phyloP scores from a whole-genome alignment of 35 echinoderm and acorn worm species.

The Apostichopus japonicus region DNA sequence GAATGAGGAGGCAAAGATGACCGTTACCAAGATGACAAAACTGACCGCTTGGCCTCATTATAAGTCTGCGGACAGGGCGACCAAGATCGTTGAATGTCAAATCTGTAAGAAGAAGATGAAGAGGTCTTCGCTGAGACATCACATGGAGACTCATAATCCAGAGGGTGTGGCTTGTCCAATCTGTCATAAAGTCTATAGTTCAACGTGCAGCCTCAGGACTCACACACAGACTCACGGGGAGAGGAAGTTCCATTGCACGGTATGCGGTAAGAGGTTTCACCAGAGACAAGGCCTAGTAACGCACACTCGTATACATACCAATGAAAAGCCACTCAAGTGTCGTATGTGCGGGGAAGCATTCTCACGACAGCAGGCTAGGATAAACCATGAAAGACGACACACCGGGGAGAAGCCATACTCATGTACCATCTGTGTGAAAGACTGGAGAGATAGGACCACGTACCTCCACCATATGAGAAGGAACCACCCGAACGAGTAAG shows the following conservation, averaged over 20 bases:
- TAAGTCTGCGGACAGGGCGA: neutral
- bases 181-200: neutral
- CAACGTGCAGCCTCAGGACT: neutral
- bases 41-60: conserved; percentile 5
- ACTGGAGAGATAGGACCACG: conserved; percentile 20
- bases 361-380: neutral
- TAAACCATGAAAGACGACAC: conserved; percentile 19
- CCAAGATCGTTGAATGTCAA: neutral
- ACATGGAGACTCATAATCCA: neutral
- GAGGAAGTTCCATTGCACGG: neutral
- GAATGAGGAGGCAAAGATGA: neutral
- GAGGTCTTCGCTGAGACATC: neutral
- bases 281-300: neutral
- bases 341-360: neutral
- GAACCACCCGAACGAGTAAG: conserved; percentile 4
- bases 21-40: neutral
- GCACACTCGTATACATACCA: conserved; percentile 21
- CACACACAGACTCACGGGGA: neutral
- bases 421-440: neutral
- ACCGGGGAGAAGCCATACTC: conserved; percentile 20
- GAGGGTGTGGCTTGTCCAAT: neutral
- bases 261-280: neutral
- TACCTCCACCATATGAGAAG: conserved; percentile 1
- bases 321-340: conserved; percentile 9
- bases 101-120: neutral